Percentiles rank a stretch among this genome's conserved stretches.
These are phyloP conservation scores for Sinotaia quadrata DNA, from an alignment of 2,888 invertebrate genomes.

Conservation along the genomic window DNA sequence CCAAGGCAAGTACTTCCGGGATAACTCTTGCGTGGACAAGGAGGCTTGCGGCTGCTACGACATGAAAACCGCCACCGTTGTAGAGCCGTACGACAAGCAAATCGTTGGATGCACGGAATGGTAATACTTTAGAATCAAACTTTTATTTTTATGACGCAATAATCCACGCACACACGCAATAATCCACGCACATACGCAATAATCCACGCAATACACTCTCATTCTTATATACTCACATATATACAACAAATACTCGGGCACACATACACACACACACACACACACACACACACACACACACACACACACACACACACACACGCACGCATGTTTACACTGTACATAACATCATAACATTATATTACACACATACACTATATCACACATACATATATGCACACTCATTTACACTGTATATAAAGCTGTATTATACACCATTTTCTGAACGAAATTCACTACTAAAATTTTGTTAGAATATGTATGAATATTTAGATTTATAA, in stretches of 20 bases:
- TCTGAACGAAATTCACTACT: no score
- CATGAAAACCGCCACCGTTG: background rate
- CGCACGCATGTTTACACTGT: background rate
- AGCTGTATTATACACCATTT: no score
- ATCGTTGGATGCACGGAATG: constrained; percentile 12
- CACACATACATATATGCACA: no score
- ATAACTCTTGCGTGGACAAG: constrained; percentile 2
- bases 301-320: constrained; percentile 8
- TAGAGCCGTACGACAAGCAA: background rate
- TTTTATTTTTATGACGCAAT: no score
- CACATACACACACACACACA: background rate
- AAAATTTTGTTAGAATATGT: no score
- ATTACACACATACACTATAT: no score
- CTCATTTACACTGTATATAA: no score
- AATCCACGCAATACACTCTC: background rate
- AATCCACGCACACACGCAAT: no score
- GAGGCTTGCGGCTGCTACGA: constrained; percentile 21
- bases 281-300: constrained; percentile 6
- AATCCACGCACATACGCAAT: background rate
- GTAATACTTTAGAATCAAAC: background rate
- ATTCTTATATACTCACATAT: no score
- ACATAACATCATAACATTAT: background rate
- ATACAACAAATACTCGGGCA: no score
- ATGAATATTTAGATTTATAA: no score
- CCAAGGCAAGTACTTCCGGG: background rate